A percentile compares a stretch with the other conserved stretches of the same genome.
Evolutionary conservation across 2,113 vertebrate genomes (phyloP).

Genomic region (Machaerirhynchus nigripectus): DNA sequence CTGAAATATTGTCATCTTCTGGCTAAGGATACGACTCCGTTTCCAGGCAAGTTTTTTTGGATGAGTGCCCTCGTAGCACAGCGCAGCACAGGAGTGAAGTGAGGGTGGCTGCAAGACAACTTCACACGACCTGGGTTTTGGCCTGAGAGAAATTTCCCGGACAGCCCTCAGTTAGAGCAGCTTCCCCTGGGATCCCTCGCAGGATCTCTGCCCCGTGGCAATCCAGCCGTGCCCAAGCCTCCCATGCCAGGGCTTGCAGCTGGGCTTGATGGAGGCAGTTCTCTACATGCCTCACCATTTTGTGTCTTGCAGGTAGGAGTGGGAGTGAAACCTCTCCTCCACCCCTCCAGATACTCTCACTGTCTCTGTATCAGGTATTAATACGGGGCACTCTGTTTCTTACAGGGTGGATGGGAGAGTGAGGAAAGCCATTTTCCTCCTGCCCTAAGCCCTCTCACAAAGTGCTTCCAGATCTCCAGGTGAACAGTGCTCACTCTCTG

Average conservation of each 20-base stretch:
- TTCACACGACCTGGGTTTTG: not conserved
- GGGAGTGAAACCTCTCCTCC: constrained; percentile 4
- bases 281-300: constrained; percentile 33
- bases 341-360: not conserved
- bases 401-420: not conserved
- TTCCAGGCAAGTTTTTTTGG: not conserved
- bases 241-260: constrained; percentile 32
- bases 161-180: not conserved
- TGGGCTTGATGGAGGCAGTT: constrained; percentile 17
- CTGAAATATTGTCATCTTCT: not conserved
- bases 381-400: not conserved
- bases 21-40: not conserved
- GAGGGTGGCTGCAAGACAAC: not conserved
- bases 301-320: not conserved
- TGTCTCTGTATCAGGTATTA: not conserved
- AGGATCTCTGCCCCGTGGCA: not conserved
- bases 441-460: not conserved
- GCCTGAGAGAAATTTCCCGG: not conserved
- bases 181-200: not conserved
- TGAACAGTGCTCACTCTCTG: not conserved
- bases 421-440: not conserved
- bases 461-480: constrained; percentile 6
- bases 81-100: not conserved
- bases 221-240: not conserved
- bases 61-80: not conserved